These are phyloP conservation scores for Lethocerus indicus DNA, from an alignment of 1,140 invertebrate species.

Conservation along the genomic window DNA sequence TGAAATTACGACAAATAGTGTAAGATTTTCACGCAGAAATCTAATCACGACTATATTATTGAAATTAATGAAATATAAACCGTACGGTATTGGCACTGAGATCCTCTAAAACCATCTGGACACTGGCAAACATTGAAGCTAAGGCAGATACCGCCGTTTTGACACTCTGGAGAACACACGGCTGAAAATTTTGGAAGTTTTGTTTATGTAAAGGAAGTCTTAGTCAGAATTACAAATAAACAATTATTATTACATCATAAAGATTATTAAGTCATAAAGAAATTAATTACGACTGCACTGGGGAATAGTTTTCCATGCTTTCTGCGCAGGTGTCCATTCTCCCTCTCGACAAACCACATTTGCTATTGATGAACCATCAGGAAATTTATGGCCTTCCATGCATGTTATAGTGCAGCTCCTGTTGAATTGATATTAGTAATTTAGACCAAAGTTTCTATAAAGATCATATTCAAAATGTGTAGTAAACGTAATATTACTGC, in stretches of 20 bases:
- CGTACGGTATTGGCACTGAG: slow-evolving; percentile 62
- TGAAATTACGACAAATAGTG: slow-evolving; percentile 21
- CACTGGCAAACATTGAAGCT: slow-evolving; percentile 58
- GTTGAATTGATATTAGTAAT: not conserved
- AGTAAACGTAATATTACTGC: not conserved
- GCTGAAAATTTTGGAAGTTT: slow-evolving; percentile 28
- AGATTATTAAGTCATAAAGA: not conserved
- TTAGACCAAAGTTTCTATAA: not conserved
- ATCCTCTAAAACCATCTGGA: slow-evolving; percentile 45
- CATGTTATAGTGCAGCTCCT: slow-evolving; percentile 39
- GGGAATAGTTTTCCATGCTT: slow-evolving; percentile 37
- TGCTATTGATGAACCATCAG: slow-evolving; percentile 39
- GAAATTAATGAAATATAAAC: slow-evolving; percentile 11
- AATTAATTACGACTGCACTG: slow-evolving; percentile 40
- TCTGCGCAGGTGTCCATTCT: slow-evolving; percentile 38
- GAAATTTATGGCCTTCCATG: slow-evolving; percentile 39
- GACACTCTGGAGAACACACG: slow-evolving; percentile 50
- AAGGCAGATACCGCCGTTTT: slow-evolving; percentile 59
- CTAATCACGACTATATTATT: too few relatives aligned
- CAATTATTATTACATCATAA: not conserved
- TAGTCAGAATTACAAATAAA: not conserved
- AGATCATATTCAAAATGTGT: not conserved
- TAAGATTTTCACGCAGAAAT: not conserved
- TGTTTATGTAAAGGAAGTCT: slow-evolving; percentile 8
- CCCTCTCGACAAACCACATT: slow-evolving; percentile 44